phyloP scores from a whole-genome alignment of 1,140 invertebrate genomes.

The Leptinotarsa lineolata region DNA sequence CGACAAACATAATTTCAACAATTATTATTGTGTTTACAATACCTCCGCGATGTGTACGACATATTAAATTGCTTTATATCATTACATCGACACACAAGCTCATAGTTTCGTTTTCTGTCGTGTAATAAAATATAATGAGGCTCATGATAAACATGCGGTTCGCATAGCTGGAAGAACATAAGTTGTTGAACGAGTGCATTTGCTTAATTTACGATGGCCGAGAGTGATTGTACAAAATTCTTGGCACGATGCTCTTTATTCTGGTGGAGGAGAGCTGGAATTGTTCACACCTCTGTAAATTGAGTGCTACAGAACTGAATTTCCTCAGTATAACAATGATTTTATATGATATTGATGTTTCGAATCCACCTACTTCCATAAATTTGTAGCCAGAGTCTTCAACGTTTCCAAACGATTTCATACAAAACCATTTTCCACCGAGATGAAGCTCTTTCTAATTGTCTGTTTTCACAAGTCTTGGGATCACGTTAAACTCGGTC shows the following conservation, averaged over 20 bases:
- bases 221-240: neutral
- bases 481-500: too few relatives aligned
- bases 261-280: neutral
- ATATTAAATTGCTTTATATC: conserved; percentile 32
- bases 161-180: neutral
- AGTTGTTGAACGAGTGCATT: neutral
- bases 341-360: too few relatives aligned
- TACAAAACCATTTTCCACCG: too few relatives aligned
- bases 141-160: conserved; percentile 10
- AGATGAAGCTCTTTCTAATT: too few relatives aligned
- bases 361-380: too few relatives aligned
- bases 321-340: too few relatives aligned
- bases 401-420: too few relatives aligned
- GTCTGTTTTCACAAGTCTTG: too few relatives aligned
- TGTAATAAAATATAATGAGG: conserved; percentile 27
- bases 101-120: conserved; percentile 10
- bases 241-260: neutral
- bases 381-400: too few relatives aligned
- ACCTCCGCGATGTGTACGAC: conserved; percentile 22
- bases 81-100: conserved; percentile 31
- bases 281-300: too few relatives aligned
- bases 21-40: conserved; percentile 32
- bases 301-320: too few relatives aligned
- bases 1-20: conserved; percentile 27
- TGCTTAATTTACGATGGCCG: neutral